Evolutionary conservation across 2,113 vertebrate species (phyloP).

Genomic region (Chaetops frenatus): DNA sequence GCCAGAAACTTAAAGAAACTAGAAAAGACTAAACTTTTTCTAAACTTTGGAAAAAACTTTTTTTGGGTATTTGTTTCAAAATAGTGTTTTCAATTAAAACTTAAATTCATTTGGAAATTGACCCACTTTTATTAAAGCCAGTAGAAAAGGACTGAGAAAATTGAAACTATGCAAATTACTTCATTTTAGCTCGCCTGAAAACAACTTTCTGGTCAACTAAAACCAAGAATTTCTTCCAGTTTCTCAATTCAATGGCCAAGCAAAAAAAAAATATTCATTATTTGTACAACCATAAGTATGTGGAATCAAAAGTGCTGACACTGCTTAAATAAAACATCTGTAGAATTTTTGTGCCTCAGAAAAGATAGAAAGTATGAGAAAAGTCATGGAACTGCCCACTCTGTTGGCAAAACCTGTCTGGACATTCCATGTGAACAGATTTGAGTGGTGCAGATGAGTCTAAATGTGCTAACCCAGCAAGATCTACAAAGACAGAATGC

Average conservation of each 20-base stretch:
- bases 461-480: background rate
- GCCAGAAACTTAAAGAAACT: background rate
- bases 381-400: background rate
- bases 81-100: conserved; percentile 4
- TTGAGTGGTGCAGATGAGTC: background rate
- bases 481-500: background rate
- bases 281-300: background rate
- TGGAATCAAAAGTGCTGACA: background rate
- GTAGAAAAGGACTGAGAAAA: background rate
- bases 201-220: background rate
- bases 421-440: background rate
- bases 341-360: background rate
- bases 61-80: background rate
- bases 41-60: background rate
- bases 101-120: background rate
- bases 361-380: background rate
- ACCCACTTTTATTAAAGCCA: background rate
- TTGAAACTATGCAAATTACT: background rate
- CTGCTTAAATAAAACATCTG: background rate
- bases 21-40: background rate
- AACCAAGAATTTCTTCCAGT: background rate
- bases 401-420: background rate
- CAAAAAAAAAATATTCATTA: background rate
- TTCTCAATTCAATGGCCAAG: background rate
- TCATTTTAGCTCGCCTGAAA: background rate